Evolutionary conservation across 2,797 vertebrate species (phyloP), one percentile per base, ranked within the genome.

Genomic region (Neosalanx taihuensis): DNA sequence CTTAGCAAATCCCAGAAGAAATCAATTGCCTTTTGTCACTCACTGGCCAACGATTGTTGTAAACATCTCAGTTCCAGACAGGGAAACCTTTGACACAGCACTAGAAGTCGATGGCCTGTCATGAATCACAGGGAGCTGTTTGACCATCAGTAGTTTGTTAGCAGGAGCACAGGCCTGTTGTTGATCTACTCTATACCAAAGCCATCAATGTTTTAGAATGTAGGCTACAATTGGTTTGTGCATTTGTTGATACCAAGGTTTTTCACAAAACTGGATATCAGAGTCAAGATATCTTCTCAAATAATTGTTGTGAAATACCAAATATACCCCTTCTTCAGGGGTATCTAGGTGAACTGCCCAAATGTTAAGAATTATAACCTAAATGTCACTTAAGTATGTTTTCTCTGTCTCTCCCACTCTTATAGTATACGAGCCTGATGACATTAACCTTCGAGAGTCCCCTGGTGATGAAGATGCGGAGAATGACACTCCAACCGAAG

Each of bases 381-480:
- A 56, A 67, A 56, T 51, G 15, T 49, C 20, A 35, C 31, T 58
- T 30, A 82, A 62, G 79, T 71, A 30, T 72, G 4, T 4, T 0
- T 6, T 82, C 49, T 76, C 6, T 76, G 60, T 33, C 29, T 67
- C 49, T 67, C 30, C 71, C n/a, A 67, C 26, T 37, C 79, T 90
- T 86, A 65, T 86, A 99, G 98, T 95, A 85, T 99, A 99, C 72
- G 92, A 94, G 92, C 96, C 96, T 73, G 97, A 98, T 78, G 95
- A 95, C 58, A 83, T 89, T 30, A 93, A 91, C 85, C 93, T 94
- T 66, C 93, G 92, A 72, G 95, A 97, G 71, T 78, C 88, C 89
- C 64, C 93, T 85, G 20, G 93, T 72, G 90, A 95, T 92, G 96
- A 97, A 2, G 96, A 98, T 15, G 94, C 92, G 5, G 96, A 97